Evolutionary conservation across 1,140 invertebrate genomes (phyloP), one percentile per base, ranked within the genome.

Genomic region (Portunus trituberculatus): DNA sequence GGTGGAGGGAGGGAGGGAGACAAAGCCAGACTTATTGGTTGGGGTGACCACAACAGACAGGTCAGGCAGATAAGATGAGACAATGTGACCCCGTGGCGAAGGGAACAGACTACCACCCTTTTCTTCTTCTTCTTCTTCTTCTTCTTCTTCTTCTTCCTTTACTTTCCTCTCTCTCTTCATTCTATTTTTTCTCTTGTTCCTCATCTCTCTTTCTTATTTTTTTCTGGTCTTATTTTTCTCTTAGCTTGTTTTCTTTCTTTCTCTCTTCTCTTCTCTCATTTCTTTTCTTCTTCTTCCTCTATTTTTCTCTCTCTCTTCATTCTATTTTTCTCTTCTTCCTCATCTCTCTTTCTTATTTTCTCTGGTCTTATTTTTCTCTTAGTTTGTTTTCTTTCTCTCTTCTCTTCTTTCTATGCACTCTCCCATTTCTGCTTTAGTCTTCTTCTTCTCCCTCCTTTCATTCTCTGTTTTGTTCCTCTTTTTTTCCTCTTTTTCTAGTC

Each of bases 21-120:
- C 89, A 91, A 91, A 91, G 89, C 46, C 29, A 29, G 89, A 91
- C 46, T 91, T 91, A 91, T 91, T n/a, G 46, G 89, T 29, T 29
- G 59, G 46, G 59, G 46, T 59, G 89, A 59, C 46, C 46, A 7
- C n/a, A 29, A 25, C 46, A 28, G 89, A 91, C 25, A 29, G 89
- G 89, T 91, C 46, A 91, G 89, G 0, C 45, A 89, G 88, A 89
- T 89, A 89, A 89, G 32, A n/a, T 28, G 32, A 89, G 88, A 89
- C 88, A 89, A 89, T 48, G 88, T 89, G 31, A 48, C 31, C 46
- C 32, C 32, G 20, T 31, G n/a, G 39, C 45, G 88, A 46, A 87
- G 84, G 31, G 31, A 46, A 76, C 12, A n/a, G 67, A 12, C 67
- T n/a, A 76, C 67, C 67, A n/a, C n/a, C 20, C 67, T 25, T n/a